These are phyloP conservation scores for Exephanes ischioxanthus DNA, from an alignment of 2,888 invertebrate species.

Conservation along the genomic window DNA sequence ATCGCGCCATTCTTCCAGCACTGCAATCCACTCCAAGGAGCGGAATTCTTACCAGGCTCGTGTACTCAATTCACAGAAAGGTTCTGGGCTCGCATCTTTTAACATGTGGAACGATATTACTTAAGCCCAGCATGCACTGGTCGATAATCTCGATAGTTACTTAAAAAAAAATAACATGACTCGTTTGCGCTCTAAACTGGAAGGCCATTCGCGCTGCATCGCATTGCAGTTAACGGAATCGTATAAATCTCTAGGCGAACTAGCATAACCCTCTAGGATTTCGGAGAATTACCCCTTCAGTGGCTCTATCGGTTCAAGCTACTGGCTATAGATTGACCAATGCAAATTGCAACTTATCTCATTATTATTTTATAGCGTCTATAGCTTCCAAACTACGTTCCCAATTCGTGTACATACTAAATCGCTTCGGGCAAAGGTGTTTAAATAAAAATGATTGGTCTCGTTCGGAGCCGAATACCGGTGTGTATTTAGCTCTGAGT, in stretches of 20 bases:
- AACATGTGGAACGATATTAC: conserved; percentile 22
- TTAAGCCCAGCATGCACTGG: conserved; percentile 14
- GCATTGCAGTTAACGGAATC: conserved; percentile 29
- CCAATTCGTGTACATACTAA: background rate
- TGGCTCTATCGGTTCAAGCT: background rate
- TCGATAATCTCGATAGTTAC: conserved; percentile 27
- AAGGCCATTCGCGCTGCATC: conserved; percentile 32
- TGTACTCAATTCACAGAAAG: conserved; percentile 44
- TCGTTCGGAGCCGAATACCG: background rate
- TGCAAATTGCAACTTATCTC: background rate
- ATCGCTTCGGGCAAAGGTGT: background rate
- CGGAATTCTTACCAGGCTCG: background rate
- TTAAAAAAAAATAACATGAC: conserved; percentile 23
- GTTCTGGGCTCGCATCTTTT: conserved; percentile 14
- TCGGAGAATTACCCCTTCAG: conserved; percentile 3
- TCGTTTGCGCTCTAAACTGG: conserved; percentile 15
- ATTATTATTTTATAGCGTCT: background rate
- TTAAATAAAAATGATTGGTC: background rate
- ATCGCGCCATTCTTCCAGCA: conserved; percentile 7
- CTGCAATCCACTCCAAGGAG: conserved; percentile 9
- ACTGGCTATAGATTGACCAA: background rate
- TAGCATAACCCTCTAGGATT: conserved; percentile 36
- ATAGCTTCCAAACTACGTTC: background rate
- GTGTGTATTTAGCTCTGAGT: background rate
- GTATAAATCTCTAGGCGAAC: conserved; percentile 55